Percentiles rank a stretch among this genome's conserved stretches.
Conservation (phyloP, 37 sponge, comb jelly and placozoan genomes). For the Tethya wilhelma region DNA sequence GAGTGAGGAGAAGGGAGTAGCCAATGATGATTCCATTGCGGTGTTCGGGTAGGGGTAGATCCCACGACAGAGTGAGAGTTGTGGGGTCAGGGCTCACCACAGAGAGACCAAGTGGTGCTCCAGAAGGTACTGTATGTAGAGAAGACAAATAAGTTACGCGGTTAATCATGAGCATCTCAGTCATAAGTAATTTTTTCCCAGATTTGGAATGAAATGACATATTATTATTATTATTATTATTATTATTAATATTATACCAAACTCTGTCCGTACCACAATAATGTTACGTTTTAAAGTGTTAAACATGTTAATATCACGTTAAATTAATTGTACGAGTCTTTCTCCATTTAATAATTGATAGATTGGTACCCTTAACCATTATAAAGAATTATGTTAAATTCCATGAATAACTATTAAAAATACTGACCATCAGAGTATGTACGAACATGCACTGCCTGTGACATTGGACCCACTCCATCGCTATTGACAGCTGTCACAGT, state of each 20-base stretch:
- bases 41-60: constrained; percentile 8
- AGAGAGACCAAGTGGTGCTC: constrained; percentile 30
- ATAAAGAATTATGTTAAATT: background rate
- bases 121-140: constrained; percentile 48
- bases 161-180: too few species aligned
- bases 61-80: constrained; percentile 18
- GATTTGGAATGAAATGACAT: background rate
- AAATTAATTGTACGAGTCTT: too few species aligned
- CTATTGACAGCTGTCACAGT: constrained; percentile 34
- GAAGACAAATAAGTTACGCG: too few species aligned
- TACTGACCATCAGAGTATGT: constrained; percentile 54
- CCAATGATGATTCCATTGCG: constrained; percentile 35
- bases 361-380: too few species aligned
- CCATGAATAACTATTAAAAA: background rate
- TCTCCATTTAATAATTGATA: too few species aligned
- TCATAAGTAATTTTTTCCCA: background rate
- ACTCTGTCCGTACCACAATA: too few species aligned
- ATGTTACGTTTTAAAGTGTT: too few species aligned
- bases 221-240: too few species aligned
- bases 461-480: constrained; percentile 19
- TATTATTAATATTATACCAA: too few species aligned
- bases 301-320: too few species aligned
- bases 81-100: background rate
- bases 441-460: constrained; percentile 1
- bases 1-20: constrained; percentile 3